phyloP scores from a whole-genome alignment of 2,888 invertebrate genomes.

The Drosophila barbarae region DNA sequence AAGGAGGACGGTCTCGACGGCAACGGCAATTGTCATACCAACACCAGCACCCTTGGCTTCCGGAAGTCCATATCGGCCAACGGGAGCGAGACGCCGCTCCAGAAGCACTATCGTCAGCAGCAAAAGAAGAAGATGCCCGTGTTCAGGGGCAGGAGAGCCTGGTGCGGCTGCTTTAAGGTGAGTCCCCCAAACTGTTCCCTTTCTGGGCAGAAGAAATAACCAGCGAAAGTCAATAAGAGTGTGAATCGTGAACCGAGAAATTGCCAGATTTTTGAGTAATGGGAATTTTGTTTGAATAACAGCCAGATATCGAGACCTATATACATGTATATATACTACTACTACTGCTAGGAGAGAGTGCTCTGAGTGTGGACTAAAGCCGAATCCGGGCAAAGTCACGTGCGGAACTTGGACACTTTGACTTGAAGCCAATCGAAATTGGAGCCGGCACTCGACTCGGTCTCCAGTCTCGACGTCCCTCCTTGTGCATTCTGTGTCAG shows the following conservation, averaged over 20 bases:
- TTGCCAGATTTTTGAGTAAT: not conserved
- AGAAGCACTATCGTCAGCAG: slow-evolving; percentile 79
- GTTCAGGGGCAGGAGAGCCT: slow-evolving; percentile 82
- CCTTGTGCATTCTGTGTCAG: slow-evolving; percentile 21
- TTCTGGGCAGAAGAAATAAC: too few relatives aligned
- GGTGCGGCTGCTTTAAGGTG: slow-evolving; percentile 93
- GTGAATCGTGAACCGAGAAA: not conserved
- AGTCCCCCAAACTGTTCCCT: slow-evolving; percentile 58
- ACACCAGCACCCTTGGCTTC: slow-evolving; percentile 21
- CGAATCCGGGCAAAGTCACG: slow-evolving; percentile 23
- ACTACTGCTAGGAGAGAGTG: not conserved
- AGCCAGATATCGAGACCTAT: not conserved
- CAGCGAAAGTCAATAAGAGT: not conserved
- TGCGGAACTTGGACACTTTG: slow-evolving; percentile 13
- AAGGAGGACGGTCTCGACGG: slow-evolving; percentile 53
- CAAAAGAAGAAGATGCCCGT: slow-evolving; percentile 84
- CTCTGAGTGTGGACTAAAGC: not conserved
- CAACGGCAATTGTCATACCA: slow-evolving; percentile 33
- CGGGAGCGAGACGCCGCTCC: slow-evolving; percentile 76
- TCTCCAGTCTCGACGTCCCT: not conserved
- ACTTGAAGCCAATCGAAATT: slow-evolving; percentile 29
- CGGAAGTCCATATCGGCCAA: slow-evolving; percentile 3
- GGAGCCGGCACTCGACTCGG: slow-evolving; percentile 27
- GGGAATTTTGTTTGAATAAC: too few relatives aligned
- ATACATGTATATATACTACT: not conserved